Conservation (phyloP, 2,113 vertebrate genomes). For the Neogobius melanostomus region DNA sequence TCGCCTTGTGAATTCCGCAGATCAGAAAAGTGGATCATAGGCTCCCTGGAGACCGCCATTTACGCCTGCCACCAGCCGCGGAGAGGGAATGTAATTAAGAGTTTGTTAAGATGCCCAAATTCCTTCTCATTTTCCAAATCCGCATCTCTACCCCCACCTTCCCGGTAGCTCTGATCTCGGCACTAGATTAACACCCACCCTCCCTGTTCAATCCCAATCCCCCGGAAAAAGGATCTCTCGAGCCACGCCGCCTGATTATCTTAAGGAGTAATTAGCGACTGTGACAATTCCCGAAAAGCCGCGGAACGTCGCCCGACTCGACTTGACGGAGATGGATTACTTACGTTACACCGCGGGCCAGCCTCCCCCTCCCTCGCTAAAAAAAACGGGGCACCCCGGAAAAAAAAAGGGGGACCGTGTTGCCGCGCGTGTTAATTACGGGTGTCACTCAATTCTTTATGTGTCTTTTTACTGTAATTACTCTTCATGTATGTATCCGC, state of each 20-base stretch:
- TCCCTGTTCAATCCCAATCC: slow-evolving; percentile 44
- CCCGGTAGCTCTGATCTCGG: slow-evolving; percentile 65
- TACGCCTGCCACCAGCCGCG: slow-evolving; percentile 68
- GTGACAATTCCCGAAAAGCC: slow-evolving; percentile 59
- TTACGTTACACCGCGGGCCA: slow-evolving; percentile 34
- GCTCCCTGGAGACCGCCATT: slow-evolving; percentile 71
- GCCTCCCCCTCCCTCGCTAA: slow-evolving; percentile 16
- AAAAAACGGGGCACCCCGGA: slow-evolving; percentile 24
- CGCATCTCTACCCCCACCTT: slow-evolving; percentile 37
- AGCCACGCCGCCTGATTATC: slow-evolving; percentile 71
- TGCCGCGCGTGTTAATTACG: slow-evolving; percentile 58
- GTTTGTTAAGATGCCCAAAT: slow-evolving; percentile 76
- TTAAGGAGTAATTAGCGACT: slow-evolving; percentile 73
- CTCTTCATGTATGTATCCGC: slow-evolving; percentile 60
- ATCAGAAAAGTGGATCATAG: slow-evolving; percentile 78
- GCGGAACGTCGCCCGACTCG: slow-evolving; percentile 30
- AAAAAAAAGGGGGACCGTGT: slow-evolving; percentile 45
- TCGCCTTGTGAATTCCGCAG: slow-evolving; percentile 66
- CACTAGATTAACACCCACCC: slow-evolving; percentile 58
- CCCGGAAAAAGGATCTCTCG: slow-evolving; percentile 61
- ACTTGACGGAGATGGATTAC: slow-evolving; percentile 69
- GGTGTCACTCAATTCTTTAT: slow-evolving; percentile 70
- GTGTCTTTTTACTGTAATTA: slow-evolving; percentile 66
- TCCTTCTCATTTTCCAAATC: slow-evolving; percentile 61
- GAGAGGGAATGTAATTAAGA: slow-evolving; percentile 72